Evolutionary conservation across 2,113 vertebrate species (phyloP), one percentile per base, ranked within the genome.

Genomic region (Thalassoma bifasciatum): DNA sequence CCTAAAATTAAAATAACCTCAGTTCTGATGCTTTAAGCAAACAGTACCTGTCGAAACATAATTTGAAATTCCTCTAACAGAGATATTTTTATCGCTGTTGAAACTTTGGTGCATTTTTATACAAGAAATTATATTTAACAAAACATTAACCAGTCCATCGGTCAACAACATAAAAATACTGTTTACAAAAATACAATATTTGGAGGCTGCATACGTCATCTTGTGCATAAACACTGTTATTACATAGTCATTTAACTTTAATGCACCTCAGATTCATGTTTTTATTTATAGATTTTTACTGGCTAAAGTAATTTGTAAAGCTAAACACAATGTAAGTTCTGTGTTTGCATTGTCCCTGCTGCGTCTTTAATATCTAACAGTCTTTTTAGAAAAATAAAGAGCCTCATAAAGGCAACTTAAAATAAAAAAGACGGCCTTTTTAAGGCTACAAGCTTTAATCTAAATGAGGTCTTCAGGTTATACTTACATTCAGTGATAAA

Each of bases 191-290:
- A 86, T 75, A 77, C 54, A 77, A 26, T 34, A 66, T 58, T 65
- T 30, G 10, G 47, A 5, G 44, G 14, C 14, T 46, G 44, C 5
- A 46, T 17, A 46, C 44, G 16, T 37, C 11, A 53, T 60, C 5
- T n/a, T 66, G 23, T 66, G 57, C n/a, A 50, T 56, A 52, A 61
- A 73, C 52, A 68, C 24, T n/a, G 67, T 0, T 17, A 38, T 81
- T 49, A 71, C 72, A 75, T 17, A 59, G 42, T 81, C 59, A 23
- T 64, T 79, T 12, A 75, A 21, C 57, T 82, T 84, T 85, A 86
- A 81, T 86, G 60, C 61, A 86, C 47, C 81, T 84, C 30, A 63
- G 83, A 79, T 59, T 5, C 37, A 65, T 72, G 26, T 72, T 66
- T 82, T 23, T 63, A 71, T 24, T n/a, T 44, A 56, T 59, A 65